Evolutionary conservation across 2,797 vertebrate genomes (phyloP), one percentile per base, ranked within the genome.

Genomic region (Lycodopsis pacificus): DNA sequence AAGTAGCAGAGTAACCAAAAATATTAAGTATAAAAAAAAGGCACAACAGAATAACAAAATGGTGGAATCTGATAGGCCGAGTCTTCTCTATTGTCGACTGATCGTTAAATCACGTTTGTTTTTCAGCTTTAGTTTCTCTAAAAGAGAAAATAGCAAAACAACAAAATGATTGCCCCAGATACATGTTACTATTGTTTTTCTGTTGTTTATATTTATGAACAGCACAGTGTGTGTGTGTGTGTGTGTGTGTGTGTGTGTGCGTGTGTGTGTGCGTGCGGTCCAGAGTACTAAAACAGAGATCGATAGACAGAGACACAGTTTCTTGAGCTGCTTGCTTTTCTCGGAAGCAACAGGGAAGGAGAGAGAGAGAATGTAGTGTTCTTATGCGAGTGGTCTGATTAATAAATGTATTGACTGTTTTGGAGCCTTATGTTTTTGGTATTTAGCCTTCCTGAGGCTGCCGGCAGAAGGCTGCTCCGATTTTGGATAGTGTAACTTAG

Each of bases 241-340:
- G 2, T 20, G 30, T 38, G n/a, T 10, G n/a, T 20, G 15, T 9
- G 7, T 53, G n/a, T 40, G 6, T 22, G 58, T 40, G n/a, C 5
- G 49, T 19, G 1, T 32, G 17, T n/a, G 5, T 3, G 9, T 36
- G 10, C 10, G 17, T 17, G 25, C 53, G 15, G 17, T 58, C 57
- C 34, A 59, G 32, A n/a, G 57, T 6, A 20, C 57, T 59, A 19
- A 59, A 59, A 59, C 32, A 12, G 57, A 58, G 57, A 57, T 57
- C 54, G 3, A 30, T 30, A 8, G 25, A 57, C 22, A 22, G 20
- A 11, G 48, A 56, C 25, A 56, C 25, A 62, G 6, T 62, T 62
- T 61, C 22, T 54, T 5, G 4, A 2, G 7, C 34, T 61, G 32
- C 3, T 61, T 5, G 20, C 58, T 51, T 51, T 51, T 36, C 19